A percentile compares a stretch with the other conserved stretches of the same genome.
Conservation (phyloP, 2,888 invertebrate genomes). For the Syrista parreyssii region DNA sequence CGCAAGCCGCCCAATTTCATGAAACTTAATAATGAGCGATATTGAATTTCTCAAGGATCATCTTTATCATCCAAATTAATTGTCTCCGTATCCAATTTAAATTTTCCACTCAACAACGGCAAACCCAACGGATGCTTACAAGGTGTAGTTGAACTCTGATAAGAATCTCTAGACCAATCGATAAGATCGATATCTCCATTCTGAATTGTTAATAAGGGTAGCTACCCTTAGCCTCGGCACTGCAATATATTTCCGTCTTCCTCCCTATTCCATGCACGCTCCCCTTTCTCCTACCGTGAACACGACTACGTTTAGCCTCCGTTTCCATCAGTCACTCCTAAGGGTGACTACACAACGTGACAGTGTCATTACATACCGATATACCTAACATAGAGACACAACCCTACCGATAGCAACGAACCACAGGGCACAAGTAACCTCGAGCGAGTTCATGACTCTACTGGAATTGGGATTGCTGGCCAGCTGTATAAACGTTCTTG, state of each 20-base stretch:
- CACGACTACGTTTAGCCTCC: constrained; percentile 47
- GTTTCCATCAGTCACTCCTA: constrained; percentile 31
- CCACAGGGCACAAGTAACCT: background rate
- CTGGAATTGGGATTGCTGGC: background rate
- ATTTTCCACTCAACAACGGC: background rate
- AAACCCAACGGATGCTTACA: background rate
- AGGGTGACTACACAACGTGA: background rate
- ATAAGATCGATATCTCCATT: background rate
- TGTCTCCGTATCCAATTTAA: no score
- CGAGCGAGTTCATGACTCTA: background rate
- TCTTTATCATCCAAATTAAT: no score
- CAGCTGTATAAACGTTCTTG: background rate
- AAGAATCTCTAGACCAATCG: background rate
- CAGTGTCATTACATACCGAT: background rate
- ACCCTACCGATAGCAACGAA: background rate
- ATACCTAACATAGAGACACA: background rate
- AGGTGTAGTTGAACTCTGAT: background rate
- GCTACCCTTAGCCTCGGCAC: no score
- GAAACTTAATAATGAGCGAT: background rate
- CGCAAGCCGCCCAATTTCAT: background rate
- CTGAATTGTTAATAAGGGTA: constrained; percentile 53
- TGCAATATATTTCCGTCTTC: background rate
- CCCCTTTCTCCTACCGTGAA: constrained; percentile 28
- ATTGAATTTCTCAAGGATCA: background rate
- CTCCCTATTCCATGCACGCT: background rate